Evolutionary conservation across 2,797 vertebrate genomes (phyloP).

Genomic region (Triplophysa bombifrons): DNA sequence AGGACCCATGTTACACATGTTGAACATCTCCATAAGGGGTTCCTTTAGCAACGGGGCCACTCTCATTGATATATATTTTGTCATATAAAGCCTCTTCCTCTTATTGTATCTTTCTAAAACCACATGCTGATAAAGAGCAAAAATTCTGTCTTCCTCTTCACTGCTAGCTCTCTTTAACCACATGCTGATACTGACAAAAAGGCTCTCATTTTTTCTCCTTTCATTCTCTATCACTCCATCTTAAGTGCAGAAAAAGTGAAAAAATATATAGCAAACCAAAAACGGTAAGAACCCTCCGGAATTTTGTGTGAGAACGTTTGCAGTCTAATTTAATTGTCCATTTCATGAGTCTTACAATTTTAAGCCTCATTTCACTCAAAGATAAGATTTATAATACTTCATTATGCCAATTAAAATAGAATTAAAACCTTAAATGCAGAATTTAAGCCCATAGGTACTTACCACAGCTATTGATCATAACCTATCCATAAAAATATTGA

Average conservation of each 20-base stretch:
- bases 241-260: neutral
- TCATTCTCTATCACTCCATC: slow-evolving; percentile 38
- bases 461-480: slow-evolving; percentile 5
- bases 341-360: neutral
- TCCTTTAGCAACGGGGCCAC: neutral
- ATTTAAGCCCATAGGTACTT: slow-evolving; percentile 5
- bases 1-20: neutral
- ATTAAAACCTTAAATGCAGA: neutral
- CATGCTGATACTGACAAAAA: slow-evolving; percentile 60
- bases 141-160: slow-evolving; percentile 51
- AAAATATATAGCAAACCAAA: neutral
- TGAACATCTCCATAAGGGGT: neutral
- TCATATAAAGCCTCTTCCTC: slow-evolving; percentile 63
- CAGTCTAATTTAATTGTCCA: neutral
- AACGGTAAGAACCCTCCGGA: too few species aligned
- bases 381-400: too few species aligned
- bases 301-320: neutral
- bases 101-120: slow-evolving; percentile 65
- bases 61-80: neutral
- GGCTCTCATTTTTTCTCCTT: slow-evolving; percentile 23
- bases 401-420: too few species aligned
- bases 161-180: slow-evolving; percentile 52
- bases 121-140: slow-evolving; percentile 58
- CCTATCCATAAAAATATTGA: neutral
- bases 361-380: neutral